Percentiles rank a stretch among this genome's conserved stretches.
Evolutionary conservation across 2,797 vertebrate genomes (phyloP).

Genomic region (Lagorchestes hirsutus): DNA sequence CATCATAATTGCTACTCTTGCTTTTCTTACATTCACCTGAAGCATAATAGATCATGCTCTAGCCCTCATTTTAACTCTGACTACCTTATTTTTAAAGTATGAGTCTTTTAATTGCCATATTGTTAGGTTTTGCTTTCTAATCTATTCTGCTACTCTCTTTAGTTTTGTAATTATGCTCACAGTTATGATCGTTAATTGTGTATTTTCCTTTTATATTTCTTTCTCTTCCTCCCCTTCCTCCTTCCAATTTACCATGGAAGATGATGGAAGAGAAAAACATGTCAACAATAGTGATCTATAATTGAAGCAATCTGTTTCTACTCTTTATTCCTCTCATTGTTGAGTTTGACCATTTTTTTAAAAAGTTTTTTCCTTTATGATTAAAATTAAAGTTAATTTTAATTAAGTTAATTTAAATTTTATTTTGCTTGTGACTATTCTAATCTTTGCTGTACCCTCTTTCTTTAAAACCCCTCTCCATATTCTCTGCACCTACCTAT

Average conservation of each 20-base stretch:
- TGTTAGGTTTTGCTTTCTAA: neutral
- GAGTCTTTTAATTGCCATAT: neutral
- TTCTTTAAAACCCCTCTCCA: neutral
- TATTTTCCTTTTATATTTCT: neutral
- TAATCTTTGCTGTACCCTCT: neutral
- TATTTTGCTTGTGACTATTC: neutral
- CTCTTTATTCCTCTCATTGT: neutral
- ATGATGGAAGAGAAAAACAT: neutral
- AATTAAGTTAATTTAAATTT: no score
- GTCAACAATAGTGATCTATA: neutral
- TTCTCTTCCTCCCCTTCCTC: neutral
- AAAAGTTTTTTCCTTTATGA: neutral
- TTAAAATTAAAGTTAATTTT: no score
- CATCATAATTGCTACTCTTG: neutral
- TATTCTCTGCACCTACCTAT: neutral
- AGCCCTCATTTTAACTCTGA: neutral
- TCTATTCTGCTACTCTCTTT: neutral
- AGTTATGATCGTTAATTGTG: neutral
- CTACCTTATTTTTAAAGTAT: neutral
- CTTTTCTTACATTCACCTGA: neutral
- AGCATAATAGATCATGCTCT: neutral
- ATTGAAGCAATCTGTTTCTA: neutral
- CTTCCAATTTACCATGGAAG: neutral
- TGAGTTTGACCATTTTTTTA: neutral
- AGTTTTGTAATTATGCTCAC: neutral